A percentile compares a stretch with the other conserved stretches of the same genome.
phyloP scores from a whole-genome alignment of 2,888 invertebrate genomes.

The Neoitamus cyanurus region DNA sequence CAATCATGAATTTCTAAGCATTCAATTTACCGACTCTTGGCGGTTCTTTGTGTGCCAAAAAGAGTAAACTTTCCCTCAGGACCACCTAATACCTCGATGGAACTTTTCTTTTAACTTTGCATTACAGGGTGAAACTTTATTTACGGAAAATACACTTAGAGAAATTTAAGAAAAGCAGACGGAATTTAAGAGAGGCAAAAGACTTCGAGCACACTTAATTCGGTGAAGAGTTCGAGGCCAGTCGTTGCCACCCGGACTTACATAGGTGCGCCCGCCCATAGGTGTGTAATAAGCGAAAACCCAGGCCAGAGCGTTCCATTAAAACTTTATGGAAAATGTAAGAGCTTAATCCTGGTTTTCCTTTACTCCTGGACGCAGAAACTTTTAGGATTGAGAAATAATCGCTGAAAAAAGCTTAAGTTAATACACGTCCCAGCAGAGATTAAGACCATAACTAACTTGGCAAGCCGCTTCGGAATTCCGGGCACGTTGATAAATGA shows the following conservation, averaged over 20 bases:
- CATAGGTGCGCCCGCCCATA: not conserved
- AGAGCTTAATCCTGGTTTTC: not conserved
- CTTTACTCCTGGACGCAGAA: not conserved
- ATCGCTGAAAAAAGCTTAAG: not conserved
- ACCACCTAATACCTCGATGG: not conserved
- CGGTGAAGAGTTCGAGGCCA: not conserved
- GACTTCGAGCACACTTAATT: not conserved
- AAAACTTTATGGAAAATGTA: conserved; percentile 1
- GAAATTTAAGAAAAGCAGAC: not conserved
- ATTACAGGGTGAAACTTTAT: not conserved
- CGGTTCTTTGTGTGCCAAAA: not conserved
- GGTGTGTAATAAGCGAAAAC: not conserved
- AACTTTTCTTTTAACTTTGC: not conserved
- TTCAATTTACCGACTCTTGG: not conserved
- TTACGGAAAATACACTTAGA: not conserved
- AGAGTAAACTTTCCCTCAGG: not conserved
- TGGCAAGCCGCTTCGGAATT: not conserved
- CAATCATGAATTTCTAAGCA: not conserved
- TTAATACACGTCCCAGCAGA: not conserved
- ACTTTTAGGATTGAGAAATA: not conserved
- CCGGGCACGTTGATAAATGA: not conserved
- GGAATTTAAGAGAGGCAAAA: not conserved
- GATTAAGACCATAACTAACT: not conserved
- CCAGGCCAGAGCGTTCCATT: not conserved
- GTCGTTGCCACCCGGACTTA: not conserved